Conservation (phyloP, 2,113 vertebrate genomes). For the Leiothrix lutea region DNA sequence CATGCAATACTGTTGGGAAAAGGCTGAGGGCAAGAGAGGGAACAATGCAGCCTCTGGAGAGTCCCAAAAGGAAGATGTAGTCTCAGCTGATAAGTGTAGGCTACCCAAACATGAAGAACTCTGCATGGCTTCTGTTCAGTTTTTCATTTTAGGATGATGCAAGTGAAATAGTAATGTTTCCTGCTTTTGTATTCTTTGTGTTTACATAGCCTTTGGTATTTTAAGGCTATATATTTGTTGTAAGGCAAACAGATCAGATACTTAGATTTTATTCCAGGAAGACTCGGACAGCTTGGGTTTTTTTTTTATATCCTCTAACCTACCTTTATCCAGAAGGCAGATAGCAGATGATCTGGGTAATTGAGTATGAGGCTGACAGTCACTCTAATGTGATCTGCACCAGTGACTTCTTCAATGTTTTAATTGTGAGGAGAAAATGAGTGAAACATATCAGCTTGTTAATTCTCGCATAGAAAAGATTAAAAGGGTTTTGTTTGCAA, state of each 20-base stretch:
- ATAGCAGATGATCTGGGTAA: not conserved
- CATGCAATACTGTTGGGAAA: not conserved
- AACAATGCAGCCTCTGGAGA: not conserved
- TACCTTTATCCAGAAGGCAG: not conserved
- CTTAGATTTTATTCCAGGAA: conserved; percentile 9
- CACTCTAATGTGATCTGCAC: not conserved
- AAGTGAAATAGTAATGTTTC: conserved; percentile 9
- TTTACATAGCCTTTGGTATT: conserved; percentile 45
- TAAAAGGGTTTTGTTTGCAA: conserved; percentile 2
- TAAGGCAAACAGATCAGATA: not conserved
- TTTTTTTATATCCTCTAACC: not conserved
- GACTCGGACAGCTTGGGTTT: not conserved
- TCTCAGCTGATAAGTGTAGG: not conserved
- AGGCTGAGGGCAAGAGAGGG: not conserved
- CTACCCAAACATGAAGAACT: not conserved
- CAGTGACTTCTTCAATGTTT: not conserved
- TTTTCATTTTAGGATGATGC: not conserved
- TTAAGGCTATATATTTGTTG: not conserved
- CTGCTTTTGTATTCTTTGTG: conserved; percentile 48
- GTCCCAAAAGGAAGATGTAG: not conserved
- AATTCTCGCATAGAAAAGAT: not conserved
- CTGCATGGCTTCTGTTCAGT: not conserved
- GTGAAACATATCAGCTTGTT: not conserved
- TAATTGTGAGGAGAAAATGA: not conserved
- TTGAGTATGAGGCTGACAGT: not conserved